Evolutionary conservation across 2,113 vertebrate species (phyloP).

Genomic region (Macrotus californicus): DNA sequence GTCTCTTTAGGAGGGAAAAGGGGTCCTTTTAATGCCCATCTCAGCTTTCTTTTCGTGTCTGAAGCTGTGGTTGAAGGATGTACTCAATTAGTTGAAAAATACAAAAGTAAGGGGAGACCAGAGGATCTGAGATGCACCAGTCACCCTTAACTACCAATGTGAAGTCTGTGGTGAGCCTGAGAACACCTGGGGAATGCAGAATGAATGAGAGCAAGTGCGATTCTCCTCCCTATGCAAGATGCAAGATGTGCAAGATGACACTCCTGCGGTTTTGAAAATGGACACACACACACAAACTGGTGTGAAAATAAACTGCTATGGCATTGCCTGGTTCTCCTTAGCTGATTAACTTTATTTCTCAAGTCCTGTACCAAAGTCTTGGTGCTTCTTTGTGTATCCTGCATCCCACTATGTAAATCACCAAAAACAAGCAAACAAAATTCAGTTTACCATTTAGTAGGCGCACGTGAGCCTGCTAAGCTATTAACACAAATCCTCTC

Average conservation of each 20-base stretch:
- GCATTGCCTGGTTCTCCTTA: background rate
- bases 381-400: background rate
- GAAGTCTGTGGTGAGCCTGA: background rate
- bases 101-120: background rate
- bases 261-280: background rate
- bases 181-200: background rate
- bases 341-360: background rate
- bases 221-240: background rate
- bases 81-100: background rate
- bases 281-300: background rate
- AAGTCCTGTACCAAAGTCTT: background rate
- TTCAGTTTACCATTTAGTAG: background rate
- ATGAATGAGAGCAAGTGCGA: background rate
- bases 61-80: background rate
- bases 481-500: background rate
- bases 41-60: background rate
- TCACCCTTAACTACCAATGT: background rate
- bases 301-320: background rate
- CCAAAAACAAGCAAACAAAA: background rate
- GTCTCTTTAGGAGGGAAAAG: no score
- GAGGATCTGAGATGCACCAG: background rate
- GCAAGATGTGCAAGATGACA: no score
- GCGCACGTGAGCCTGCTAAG: background rate
- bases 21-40: background rate
- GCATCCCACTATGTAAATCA: background rate